phyloP scores from a whole-genome alignment of 2,797 vertebrate species.

The Myotis pilosus region DNA sequence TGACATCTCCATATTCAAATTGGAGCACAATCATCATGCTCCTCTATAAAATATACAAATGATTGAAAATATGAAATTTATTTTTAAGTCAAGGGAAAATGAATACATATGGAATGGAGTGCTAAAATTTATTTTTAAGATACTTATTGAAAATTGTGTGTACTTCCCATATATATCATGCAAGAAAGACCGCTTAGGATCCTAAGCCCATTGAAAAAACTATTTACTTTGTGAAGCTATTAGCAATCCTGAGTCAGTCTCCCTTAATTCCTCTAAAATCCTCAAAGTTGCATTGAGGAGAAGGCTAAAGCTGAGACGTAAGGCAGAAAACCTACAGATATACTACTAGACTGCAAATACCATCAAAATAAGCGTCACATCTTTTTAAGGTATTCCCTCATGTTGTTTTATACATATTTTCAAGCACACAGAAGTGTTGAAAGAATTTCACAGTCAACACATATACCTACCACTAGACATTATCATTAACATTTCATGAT shows the following conservation, averaged over 20 bases:
- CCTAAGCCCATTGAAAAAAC: neutral
- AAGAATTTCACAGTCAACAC: neutral
- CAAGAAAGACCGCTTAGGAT: neutral
- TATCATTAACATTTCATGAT: neutral
- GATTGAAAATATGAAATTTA: neutral
- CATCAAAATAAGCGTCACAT: neutral
- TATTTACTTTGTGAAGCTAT: neutral
- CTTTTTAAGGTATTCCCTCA: neutral
- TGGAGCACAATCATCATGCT: neutral
- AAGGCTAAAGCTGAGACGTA: neutral
- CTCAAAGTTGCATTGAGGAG: neutral
- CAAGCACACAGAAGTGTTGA: neutral
- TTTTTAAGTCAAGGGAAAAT: neutral
- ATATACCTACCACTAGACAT: neutral
- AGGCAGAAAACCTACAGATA: neutral
- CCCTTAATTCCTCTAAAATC: neutral
- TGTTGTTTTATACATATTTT: neutral
- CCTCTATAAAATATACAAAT: neutral
- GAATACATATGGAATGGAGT: neutral
- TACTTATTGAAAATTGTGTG: neutral
- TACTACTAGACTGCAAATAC: neutral
- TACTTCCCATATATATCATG: neutral
- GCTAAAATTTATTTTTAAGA: neutral
- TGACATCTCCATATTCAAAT: neutral
- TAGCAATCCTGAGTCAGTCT: neutral